Evolutionary conservation across 2,113 vertebrate species (phyloP).

Genomic region (Rhea pennata): DNA sequence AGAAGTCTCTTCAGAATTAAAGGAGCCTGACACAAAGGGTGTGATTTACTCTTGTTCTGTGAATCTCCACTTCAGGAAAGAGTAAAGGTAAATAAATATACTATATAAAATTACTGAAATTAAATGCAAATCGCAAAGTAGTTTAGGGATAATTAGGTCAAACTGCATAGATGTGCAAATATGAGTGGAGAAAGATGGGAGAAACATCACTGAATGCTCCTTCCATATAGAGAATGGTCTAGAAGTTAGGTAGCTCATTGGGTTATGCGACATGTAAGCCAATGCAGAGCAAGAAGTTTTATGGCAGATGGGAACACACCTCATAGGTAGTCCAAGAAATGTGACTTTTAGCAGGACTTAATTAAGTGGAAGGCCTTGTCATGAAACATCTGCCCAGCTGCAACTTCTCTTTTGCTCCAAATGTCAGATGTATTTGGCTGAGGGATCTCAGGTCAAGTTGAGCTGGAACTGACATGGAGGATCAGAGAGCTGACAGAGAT

Average conservation of each 20-base stretch:
- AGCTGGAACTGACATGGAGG: background rate
- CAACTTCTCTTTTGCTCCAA: background rate
- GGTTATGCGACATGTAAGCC: background rate
- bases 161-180: background rate
- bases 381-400: background rate
- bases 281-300: background rate
- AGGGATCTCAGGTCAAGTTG: background rate
- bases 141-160: background rate
- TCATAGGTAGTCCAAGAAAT: background rate
- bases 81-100: constrained; percentile 12
- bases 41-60: background rate
- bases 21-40: background rate
- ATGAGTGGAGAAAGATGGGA: background rate
- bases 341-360: background rate
- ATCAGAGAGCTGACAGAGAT: background rate
- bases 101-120: constrained; percentile 1
- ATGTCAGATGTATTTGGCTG: background rate
- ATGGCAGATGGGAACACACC: background rate
- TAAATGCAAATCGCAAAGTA: background rate
- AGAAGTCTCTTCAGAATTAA: constrained; percentile 22
- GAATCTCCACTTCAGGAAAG: constrained; percentile 7
- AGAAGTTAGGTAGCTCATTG: background rate
- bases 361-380: background rate
- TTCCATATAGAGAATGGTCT: background rate
- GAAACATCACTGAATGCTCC: background rate